Evolutionary conservation across 2,113 vertebrate genomes (phyloP), one percentile per base, ranked within the genome.

Genomic region (Salvelinus alpinus): DNA sequence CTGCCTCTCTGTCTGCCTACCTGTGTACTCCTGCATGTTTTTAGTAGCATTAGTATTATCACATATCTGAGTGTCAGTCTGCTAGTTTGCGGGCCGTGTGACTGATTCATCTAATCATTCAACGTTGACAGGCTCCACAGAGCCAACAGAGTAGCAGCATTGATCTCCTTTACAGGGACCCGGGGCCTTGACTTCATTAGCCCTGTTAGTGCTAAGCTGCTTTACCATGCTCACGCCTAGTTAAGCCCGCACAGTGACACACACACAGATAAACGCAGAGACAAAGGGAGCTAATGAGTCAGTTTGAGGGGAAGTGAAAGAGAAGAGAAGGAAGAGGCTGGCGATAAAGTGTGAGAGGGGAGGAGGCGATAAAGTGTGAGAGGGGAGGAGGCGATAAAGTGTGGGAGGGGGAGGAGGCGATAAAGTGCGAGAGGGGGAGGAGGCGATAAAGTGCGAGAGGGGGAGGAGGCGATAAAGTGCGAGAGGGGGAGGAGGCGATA

Each of bases 71-170:
- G 77, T 51, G 78, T 73, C 69, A 74, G 74, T 86, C 78, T 82
- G 72, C 79, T 74, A 69, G 8, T 80, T 54, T 18, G 54, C 81
- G 71, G 5, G 73, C 69, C 65, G 81, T 81, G 81, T 86, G 84
- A 84, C 88, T 85, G 38, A 44, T 89, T 88, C 84, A 85, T 91
- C 89, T 90, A 78, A 91, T 90, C 87, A 85, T 91, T 91, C 88
- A 88, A 87, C 57, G 81, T 86, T 86, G 88, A 89, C 88, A 88
- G 86, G 85, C 86, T 87, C 88, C 87, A 84, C 79, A 83, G 86
- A 87, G 79, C 65, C 88, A 86, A 83, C 79, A 83, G 86, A 87
- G 79, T 66, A 74, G 80, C 64, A 72, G 75, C 79, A 87, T 85
- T 82, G 87, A 89, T 90, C 84, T 84, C 84, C 59, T 81, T 85